Base-by-base conservation (phyloP, 2,888 invertebrate genomes). In the Lepeophtheirus nordmannii region DNA sequence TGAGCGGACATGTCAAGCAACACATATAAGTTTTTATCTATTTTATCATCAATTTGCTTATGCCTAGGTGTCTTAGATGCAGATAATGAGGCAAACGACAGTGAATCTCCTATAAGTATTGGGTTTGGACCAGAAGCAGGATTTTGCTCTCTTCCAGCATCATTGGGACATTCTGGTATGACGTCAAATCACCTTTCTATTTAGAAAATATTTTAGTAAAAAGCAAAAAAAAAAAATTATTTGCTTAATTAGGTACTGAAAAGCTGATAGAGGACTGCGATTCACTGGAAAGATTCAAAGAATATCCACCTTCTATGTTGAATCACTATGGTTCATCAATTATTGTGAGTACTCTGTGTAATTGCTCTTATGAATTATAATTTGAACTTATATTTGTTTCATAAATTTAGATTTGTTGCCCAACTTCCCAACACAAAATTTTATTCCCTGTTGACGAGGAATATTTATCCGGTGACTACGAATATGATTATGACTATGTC, bases 211-310 rank as follows among this genome's bases (percentile, higher is more conserved):
- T n/a, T n/a, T n/a, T n/a, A 30, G 7, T 30, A 30, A 30, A 30
- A 5, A 7, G 7, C 30, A 30, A 30, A 30, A 30, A 30, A 2
- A 30, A 30, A 2, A 30, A 30, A 30, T 7, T 30, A 30, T 30
- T 30, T 30, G 30, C 8, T 46, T 41, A 11, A 14, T 14, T 46
- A 46, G 53, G 53, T 46, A 5, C 53, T 5, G 53, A 46, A 17
- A 46, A 46, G 14, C 53, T 46, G 17, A 5, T 46, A n/a, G 53
- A 46, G 53, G 53, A 46, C 53, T 46, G 53, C 53, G 53, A 46
- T 3, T 46, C 53, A n/a, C 53, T 46, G 14, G 53, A 46, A 3
- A 14, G 53, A 14, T 46, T 46, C 17, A 46, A 46, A 3, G 53
- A 46, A n/a, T 46, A 3, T 17, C 53, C 17, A n/a, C 53, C 53